A percentile compares a stretch with the other conserved stretches of the same genome.
Conservation (phyloP, 2,888 invertebrate species). For the Salticus scenicus region DNA sequence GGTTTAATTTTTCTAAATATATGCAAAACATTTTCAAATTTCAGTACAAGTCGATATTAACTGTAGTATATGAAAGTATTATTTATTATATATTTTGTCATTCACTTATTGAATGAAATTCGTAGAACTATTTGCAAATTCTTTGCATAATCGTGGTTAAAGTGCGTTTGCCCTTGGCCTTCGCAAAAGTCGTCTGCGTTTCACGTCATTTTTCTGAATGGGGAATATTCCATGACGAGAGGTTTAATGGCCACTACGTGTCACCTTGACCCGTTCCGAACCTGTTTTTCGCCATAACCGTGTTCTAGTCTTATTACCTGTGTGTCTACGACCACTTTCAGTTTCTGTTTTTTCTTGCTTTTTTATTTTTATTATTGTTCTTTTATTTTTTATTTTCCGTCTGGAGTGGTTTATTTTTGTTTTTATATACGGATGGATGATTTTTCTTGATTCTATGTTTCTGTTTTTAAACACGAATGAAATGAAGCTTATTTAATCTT, state of each 20-base stretch:
- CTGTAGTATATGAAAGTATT: background rate
- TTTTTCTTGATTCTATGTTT: background rate
- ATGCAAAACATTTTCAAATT: background rate
- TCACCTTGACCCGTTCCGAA: slow-evolving; percentile 60
- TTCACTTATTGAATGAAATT: background rate
- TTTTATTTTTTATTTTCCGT: background rate
- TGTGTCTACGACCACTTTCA: slow-evolving; percentile 37
- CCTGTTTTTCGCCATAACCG: slow-evolving; percentile 41
- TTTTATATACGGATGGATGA: slow-evolving; percentile 1
- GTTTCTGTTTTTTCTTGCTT: background rate
- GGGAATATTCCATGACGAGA: slow-evolving; percentile 9
- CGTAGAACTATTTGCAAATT: slow-evolving; percentile 1
- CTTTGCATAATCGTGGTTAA: background rate
- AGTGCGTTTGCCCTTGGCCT: slow-evolving; percentile 14
- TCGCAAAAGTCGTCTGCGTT: slow-evolving; percentile 11
- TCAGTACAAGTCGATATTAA: background rate
- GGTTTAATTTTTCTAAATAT: too few relatives aligned
- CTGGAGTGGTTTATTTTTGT: background rate
- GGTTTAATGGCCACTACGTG: slow-evolving; percentile 57
- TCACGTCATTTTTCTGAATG: slow-evolving; percentile 9
- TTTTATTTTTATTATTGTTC: background rate
- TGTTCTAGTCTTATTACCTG: slow-evolving; percentile 26
- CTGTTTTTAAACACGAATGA: background rate
- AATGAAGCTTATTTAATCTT: background rate
- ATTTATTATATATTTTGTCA: background rate